Evolutionary conservation across 1,140 invertebrate species (phyloP).

Genomic region (Bombus superbus): DNA sequence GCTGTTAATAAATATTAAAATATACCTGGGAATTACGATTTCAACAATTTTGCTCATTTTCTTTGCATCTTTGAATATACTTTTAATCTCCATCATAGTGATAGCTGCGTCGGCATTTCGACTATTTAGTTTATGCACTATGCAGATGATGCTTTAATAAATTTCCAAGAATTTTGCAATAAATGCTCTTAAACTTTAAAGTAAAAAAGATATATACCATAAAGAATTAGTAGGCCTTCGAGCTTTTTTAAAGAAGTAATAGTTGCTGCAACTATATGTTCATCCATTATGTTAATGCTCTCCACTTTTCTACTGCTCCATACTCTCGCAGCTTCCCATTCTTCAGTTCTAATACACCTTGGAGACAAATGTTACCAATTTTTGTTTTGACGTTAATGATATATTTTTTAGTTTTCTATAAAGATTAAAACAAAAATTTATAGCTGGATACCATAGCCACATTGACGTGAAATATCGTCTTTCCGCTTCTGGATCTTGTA

Average conservation of each 20-base stretch:
- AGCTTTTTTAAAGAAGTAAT: slow-evolving; percentile 75
- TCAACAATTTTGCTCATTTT: slow-evolving; percentile 69
- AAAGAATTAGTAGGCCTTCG: slow-evolving; percentile 76
- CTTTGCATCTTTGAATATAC: slow-evolving; percentile 67
- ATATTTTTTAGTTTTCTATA: neutral
- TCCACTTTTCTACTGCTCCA: slow-evolving; percentile 70
- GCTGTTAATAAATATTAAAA: neutral
- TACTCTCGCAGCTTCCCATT: slow-evolving; percentile 75
- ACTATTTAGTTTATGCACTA: slow-evolving; percentile 73
- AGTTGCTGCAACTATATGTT: slow-evolving; percentile 69
- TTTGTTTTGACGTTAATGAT: no score
- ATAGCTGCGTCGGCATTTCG: slow-evolving; percentile 64
- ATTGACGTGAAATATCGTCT: slow-evolving; percentile 77
- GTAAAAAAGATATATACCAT: slow-evolving; percentile 65
- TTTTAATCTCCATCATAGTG: slow-evolving; percentile 66
- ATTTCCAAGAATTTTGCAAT: neutral
- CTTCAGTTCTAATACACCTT: slow-evolving; percentile 75
- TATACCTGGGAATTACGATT: slow-evolving; percentile 74
- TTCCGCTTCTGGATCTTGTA: slow-evolving; percentile 74
- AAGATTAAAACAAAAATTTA: neutral
- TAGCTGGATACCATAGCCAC: slow-evolving; percentile 76
- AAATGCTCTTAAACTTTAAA: neutral
- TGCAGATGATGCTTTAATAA: neutral
- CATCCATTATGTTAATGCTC: slow-evolving; percentile 50
- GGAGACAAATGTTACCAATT: neutral